Evolutionary conservation across 1,140 invertebrate genomes (phyloP).

Genomic region (Tribolium madens): DNA sequence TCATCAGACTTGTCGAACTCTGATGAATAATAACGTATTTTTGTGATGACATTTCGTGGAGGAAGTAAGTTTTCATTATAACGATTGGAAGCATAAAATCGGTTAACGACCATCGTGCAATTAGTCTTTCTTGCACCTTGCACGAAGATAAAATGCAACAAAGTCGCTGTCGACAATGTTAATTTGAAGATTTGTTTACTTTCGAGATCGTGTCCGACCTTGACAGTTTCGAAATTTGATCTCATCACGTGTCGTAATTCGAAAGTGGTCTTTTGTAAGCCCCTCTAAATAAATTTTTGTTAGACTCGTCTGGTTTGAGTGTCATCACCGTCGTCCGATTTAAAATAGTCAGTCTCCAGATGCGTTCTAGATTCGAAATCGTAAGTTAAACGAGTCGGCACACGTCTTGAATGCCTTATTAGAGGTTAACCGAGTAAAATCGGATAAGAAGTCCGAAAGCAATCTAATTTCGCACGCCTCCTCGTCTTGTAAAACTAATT

Average conservation of each 20-base stretch:
- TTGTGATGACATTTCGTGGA: neutral
- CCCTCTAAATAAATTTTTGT: neutral
- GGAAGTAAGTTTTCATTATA: conserved; percentile 1
- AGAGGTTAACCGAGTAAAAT: conserved; percentile 15
- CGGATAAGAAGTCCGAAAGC: conserved; percentile 39
- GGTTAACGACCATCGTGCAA: conserved; percentile 21
- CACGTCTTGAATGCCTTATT: conserved; percentile 4
- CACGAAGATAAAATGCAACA: neutral
- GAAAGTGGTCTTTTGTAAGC: conserved; percentile 3
- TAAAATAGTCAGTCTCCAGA: conserved; percentile 21
- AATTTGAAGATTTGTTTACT: conserved; percentile 2
- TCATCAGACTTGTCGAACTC: neutral
- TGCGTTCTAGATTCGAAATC: conserved; percentile 9
- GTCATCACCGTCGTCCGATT: conserved; percentile 14
- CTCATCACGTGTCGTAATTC: conserved; percentile 8
- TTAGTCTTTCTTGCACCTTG: conserved; percentile 5
- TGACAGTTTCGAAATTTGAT: conserved; percentile 20
- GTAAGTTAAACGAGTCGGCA: neutral
- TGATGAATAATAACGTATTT: neutral
- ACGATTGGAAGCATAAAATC: conserved; percentile 1
- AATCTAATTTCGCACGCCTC: conserved; percentile 45
- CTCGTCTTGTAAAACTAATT: conserved; percentile 47
- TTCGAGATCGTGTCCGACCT: conserved; percentile 6
- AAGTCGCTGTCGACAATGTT: neutral
- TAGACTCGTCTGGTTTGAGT: conserved; percentile 1